A percentile compares a stretch with the other conserved stretches of the same genome.
phyloP scores from a whole-genome alignment of 2,888 invertebrate genomes.

The Zhengitettix transpicula region DNA sequence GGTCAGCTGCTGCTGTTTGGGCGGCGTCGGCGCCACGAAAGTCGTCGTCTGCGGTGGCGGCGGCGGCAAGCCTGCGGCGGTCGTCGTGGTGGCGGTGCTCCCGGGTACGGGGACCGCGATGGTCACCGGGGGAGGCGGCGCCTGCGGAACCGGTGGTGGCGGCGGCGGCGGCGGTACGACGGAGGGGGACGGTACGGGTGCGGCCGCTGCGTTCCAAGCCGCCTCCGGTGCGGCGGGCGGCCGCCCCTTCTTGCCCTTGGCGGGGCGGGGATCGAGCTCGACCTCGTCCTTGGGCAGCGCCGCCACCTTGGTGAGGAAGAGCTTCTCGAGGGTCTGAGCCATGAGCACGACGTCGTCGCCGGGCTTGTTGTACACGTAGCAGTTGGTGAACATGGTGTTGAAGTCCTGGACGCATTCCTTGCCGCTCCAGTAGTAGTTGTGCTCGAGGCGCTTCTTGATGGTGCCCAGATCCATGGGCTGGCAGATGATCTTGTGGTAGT shows the following conservation, averaged over 20 bases:
- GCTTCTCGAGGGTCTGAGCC: slow-evolving; percentile 89
- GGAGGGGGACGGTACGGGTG: no score
- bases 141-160: no score
- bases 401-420: slow-evolving; percentile 95
- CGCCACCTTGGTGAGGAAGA: slow-evolving; percentile 76
- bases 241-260: slow-evolving; percentile 40
- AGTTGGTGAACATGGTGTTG: slow-evolving; percentile 95
- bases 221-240: slow-evolving; percentile 22
- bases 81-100: slow-evolving; percentile 53
- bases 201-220: no score
- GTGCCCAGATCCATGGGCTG: slow-evolving; percentile 97
- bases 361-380: slow-evolving; percentile 94
- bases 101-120: slow-evolving; percentile 35
- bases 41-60: slow-evolving; percentile 1
- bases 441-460: slow-evolving; percentile 87
- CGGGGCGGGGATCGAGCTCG: slow-evolving; percentile 59
- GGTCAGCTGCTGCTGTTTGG: slow-evolving; percentile 26
- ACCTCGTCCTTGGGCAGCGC: slow-evolving; percentile 93
- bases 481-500: slow-evolving; percentile 94
- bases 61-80: slow-evolving; percentile 32
- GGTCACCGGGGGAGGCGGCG: no score
- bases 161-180: no score
- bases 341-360: slow-evolving; percentile 97
- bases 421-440: slow-evolving; percentile 86
- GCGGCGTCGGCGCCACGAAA: slow-evolving; percentile 17